Evolutionary conservation across 2,797 vertebrate species (phyloP).

Genomic region (Etheostoma nigrum): DNA sequence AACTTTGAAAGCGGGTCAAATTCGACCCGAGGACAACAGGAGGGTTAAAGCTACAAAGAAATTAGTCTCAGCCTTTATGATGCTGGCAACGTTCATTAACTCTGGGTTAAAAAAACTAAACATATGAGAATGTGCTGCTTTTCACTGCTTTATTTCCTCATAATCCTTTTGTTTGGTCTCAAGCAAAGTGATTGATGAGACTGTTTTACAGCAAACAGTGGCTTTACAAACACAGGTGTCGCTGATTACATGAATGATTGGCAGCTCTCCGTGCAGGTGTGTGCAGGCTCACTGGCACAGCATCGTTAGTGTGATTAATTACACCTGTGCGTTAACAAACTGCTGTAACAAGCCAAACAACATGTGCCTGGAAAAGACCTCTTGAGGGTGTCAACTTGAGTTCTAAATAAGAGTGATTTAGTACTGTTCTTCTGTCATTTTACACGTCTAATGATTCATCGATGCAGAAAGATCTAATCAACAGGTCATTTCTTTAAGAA

Average conservation of each 20-base stretch:
- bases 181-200: not conserved
- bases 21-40: too few relatives aligned
- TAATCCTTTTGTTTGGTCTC: not conserved
- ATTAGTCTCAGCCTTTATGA: not conserved
- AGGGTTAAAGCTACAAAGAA: not conserved
- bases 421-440: not conserved
- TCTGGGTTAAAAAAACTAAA: not conserved
- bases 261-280: constrained; percentile 31
- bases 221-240: constrained; percentile 24
- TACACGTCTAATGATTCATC: not conserved
- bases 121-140: not conserved
- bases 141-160: not conserved
- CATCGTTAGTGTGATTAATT: constrained; percentile 57
- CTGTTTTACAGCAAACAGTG: constrained; percentile 14
- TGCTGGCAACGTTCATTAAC: not conserved
- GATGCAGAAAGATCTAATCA: not conserved
- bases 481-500: not conserved
- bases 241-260: constrained; percentile 29
- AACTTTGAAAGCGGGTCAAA: too few relatives aligned
- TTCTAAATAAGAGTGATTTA: constrained; percentile 3
- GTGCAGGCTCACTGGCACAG: constrained; percentile 13
- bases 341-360: constrained; percentile 11
- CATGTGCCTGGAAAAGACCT: constrained; percentile 11
- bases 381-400: not conserved
- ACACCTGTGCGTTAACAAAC: constrained; percentile 31